phyloP scores from a whole-genome alignment of 2,888 invertebrate species.

The Tineola bisselliella region DNA sequence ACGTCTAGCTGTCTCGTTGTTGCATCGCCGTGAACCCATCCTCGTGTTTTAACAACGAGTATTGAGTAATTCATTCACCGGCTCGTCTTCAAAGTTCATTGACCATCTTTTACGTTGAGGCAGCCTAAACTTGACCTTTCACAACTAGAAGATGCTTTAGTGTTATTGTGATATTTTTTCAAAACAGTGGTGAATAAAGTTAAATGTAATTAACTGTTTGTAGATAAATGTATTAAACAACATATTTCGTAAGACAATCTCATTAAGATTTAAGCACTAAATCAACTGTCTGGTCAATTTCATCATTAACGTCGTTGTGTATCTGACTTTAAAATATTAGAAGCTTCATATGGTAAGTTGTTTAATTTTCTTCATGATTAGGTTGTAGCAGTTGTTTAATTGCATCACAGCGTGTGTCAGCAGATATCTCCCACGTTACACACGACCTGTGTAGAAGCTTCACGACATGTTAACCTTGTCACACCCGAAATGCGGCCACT shows the following conservation, averaged over 20 bases:
- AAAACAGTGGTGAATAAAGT: too few relatives aligned
- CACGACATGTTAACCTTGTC: conserved; percentile 51
- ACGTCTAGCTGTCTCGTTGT: neutral
- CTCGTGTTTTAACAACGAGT: neutral
- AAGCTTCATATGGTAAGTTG: neutral
- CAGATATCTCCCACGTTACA: conserved; percentile 7
- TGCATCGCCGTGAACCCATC: neutral
- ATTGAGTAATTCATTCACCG: neutral
- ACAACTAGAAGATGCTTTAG: neutral
- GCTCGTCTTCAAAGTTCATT: neutral
- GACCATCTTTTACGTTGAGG: neutral
- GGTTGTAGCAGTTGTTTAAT: neutral
- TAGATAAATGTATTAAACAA: too few relatives aligned
- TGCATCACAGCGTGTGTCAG: conserved; percentile 7
- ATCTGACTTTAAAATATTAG: neutral
- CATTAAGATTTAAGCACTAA: neutral
- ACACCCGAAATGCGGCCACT: conserved; percentile 37
- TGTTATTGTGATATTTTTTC: neutral
- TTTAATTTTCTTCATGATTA: conserved; percentile 10
- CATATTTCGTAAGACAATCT: neutral
- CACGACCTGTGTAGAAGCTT: conserved; percentile 5
- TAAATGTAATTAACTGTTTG: too few relatives aligned
- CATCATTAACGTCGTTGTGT: neutral
- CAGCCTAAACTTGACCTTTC: neutral
- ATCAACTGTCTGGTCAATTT: neutral